Evolutionary conservation across 2,888 invertebrate species (phyloP), one percentile per base, ranked within the genome.

Genomic region (Yponomeuta malinellus): DNA sequence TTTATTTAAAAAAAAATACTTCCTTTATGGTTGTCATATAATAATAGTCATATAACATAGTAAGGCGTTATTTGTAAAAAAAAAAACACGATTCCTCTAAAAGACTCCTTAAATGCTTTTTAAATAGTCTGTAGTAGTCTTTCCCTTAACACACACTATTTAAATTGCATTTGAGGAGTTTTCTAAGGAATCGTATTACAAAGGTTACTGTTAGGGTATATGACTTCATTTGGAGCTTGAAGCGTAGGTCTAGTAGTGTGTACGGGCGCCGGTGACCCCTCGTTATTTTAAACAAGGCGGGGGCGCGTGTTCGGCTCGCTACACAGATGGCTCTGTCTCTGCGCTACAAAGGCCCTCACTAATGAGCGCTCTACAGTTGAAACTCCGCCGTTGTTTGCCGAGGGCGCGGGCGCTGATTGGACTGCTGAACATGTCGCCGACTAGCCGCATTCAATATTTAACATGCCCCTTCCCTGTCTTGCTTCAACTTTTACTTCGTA

Each of bases 251-350:
- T 52, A 15, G 29, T 29, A 68, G 37, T 63, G 43, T 64, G 70
- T 63, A 64, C 63, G 23, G 12, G 10, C 64, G 63, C 43, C 29
- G 31, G 23, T 43, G 63, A 37, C 63, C 83, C 84, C 88, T 89
- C 88, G 88, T 90, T 89, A 90, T 88, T 90, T 90, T 90, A 90
- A 90, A 90, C 90, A 90, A 88, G 85, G 87, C 65, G 68, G 52
- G 43, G 76, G 78, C 78, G 78, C 73, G 52, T 15, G 63, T 59
- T 72, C 72, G 72, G 72, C 67, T 72, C 73, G 77, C 77, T 76
- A 75, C 81, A 74, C 84, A 85, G 87, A 85, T 87, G 86, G 86
- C 81, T 80, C 80, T 79, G 71, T 59, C 52, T 83, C 86, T 84
- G 84, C 86, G 86, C 85, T 81, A 75, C 76, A 81, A 70, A 78